Percentiles rank a stretch among this genome's conserved stretches.
These are phyloP conservation scores for Drosophila kikkawai DNA, from an alignment of 1,140 invertebrate species.

Conservation along the genomic window DNA sequence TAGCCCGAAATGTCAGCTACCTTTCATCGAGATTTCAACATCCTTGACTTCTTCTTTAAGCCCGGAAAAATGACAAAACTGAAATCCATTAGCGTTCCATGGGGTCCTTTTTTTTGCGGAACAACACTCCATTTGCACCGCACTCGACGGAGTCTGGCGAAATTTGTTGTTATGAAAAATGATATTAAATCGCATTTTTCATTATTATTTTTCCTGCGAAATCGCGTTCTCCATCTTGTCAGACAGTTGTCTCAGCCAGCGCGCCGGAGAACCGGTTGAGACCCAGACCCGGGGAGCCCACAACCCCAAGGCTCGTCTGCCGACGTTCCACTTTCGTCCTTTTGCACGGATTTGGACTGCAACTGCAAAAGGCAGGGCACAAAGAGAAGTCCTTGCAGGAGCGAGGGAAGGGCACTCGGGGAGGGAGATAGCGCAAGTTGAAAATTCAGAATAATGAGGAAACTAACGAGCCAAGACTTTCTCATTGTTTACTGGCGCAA, in stretches of 20 bases:
- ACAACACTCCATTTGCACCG: conserved; percentile 39
- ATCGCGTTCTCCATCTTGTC: conserved; percentile 54
- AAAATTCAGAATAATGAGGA: conserved; percentile 82
- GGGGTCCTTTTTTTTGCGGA: conserved; percentile 5
- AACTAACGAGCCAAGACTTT: conserved; percentile 83
- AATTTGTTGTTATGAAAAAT: conserved; percentile 63
- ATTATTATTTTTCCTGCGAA: conserved; percentile 63
- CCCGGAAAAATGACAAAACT: conserved; percentile 25
- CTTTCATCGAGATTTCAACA: conserved; percentile 10
- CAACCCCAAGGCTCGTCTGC: conserved; percentile 43
- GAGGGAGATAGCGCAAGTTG: conserved; percentile 45
- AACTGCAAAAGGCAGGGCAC: conserved; percentile 41
- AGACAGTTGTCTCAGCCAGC: conserved; percentile 51
- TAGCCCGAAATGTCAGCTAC: background rate
- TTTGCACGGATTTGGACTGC: conserved; percentile 54
- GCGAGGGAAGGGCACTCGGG: background rate
- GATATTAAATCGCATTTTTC: conserved; percentile 67
- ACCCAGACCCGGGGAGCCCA: conserved; percentile 20
- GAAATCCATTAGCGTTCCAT: conserved; percentile 36
- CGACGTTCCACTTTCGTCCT: conserved; percentile 41
- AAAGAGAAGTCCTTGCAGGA: conserved; percentile 41
- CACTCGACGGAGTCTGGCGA: conserved; percentile 29
- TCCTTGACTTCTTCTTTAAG: conserved; percentile 8
- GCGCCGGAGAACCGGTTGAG: background rate
- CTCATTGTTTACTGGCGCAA: conserved; percentile 82